Percentiles rank a stretch among this genome's conserved stretches.
These are phyloP conservation scores for Enteromius thamalakanensis DNA, from an alignment of 2,797 vertebrate species.

Conservation along the genomic window DNA sequence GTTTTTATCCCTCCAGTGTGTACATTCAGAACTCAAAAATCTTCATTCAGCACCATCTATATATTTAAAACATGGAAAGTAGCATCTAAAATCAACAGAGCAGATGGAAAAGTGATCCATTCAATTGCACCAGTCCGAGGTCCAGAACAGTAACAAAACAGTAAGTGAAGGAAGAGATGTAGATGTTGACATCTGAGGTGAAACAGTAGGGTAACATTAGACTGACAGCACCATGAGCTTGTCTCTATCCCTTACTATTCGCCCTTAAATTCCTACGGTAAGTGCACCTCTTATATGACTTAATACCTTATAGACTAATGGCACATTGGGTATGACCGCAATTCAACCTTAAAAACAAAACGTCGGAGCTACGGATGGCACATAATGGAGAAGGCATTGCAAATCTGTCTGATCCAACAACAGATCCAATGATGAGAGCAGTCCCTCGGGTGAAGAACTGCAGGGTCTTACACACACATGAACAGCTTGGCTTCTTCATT, in stretches of 20 bases:
- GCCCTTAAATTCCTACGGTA: constrained; percentile 16
- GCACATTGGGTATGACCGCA: constrained; percentile 71
- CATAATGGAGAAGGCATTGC: constrained; percentile 59
- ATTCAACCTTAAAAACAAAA: constrained; percentile 47
- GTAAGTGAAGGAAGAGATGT: background rate
- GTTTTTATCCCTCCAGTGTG: background rate
- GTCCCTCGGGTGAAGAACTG: background rate
- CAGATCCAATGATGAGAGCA: constrained; percentile 16
- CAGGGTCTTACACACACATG: background rate
- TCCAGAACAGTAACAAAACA: background rate
- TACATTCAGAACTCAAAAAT: constrained; percentile 26
- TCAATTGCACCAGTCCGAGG: background rate
- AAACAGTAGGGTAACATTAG: background rate
- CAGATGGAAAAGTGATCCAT: background rate
- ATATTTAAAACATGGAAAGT: constrained; percentile 8
- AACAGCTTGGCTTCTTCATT: constrained; percentile 31
- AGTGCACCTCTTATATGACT: constrained; percentile 9
- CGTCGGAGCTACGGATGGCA: constrained; percentile 63
- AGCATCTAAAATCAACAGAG: background rate
- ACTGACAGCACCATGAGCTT: constrained; percentile 13
- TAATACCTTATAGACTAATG: constrained; percentile 60
- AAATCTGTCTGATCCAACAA: constrained; percentile 49
- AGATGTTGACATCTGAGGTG: background rate
- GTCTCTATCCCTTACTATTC: background rate
- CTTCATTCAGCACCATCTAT: background rate